These are phyloP conservation scores for Microplitis manilae DNA, from an alignment of 2,888 invertebrate species.

Conservation along the genomic window DNA sequence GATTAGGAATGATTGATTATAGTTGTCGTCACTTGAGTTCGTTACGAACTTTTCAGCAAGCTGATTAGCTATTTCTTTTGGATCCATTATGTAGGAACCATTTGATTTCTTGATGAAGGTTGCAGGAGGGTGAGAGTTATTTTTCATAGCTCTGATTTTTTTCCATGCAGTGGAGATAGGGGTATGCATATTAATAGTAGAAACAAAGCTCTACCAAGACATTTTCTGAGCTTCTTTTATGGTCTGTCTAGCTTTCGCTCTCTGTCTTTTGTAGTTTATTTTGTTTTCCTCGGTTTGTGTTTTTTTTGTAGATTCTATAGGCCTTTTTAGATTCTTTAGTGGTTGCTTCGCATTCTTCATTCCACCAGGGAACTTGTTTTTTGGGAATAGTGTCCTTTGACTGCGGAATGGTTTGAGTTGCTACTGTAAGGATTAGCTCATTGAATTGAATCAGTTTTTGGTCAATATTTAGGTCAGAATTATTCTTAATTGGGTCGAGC, in stretches of 20 bases:
- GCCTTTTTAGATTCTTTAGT: neutral
- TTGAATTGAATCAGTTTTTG: neutral
- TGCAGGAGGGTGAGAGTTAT: neutral
- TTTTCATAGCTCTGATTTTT: conserved; percentile 38
- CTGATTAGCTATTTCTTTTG: conserved; percentile 24
- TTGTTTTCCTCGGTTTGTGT: neutral
- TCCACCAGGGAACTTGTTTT: neutral
- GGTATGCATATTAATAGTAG: conserved; percentile 26
- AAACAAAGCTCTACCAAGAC: conserved; percentile 41
- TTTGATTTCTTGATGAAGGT: conserved; percentile 6
- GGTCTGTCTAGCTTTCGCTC: conserved; percentile 38
- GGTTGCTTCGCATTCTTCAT: neutral
- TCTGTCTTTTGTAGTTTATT: conserved; percentile 25
- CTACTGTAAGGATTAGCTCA: neutral
- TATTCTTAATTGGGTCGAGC: neutral
- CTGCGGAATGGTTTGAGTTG: neutral
- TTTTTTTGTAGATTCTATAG: neutral
- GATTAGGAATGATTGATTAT: neutral
- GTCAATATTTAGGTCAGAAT: neutral
- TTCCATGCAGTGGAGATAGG: conserved; percentile 33
- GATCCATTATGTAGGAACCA: conserved; percentile 4
- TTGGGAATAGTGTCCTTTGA: neutral
- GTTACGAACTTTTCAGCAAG: conserved; percentile 37
- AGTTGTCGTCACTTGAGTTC: conserved; percentile 46
- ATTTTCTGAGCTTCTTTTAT: conserved; percentile 39